Evolutionary conservation across 2,888 invertebrate genomes (phyloP).

Genomic region (Nomada hirtipes): DNA sequence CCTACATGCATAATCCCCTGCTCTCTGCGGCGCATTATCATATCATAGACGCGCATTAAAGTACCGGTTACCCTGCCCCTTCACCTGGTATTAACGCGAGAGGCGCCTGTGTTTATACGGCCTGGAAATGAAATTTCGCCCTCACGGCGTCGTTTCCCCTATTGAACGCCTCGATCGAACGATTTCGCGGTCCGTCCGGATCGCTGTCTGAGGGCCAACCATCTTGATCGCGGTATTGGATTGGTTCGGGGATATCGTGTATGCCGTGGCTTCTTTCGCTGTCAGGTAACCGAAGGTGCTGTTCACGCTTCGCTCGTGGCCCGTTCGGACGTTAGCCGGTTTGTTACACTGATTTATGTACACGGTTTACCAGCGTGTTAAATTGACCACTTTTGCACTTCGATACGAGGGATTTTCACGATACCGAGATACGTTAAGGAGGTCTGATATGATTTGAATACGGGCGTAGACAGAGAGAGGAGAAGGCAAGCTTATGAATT

Average conservation of each 20-base stretch:
- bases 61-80: conserved; percentile 68
- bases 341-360: conserved; percentile 23
- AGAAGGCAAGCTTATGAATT: too few species aligned
- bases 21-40: conserved; percentile 72
- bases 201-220: conserved; percentile 1
- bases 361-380: too few species aligned
- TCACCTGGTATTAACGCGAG: conserved; percentile 63
- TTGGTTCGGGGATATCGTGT: conserved; percentile 9
- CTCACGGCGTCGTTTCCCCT: conserved; percentile 48
- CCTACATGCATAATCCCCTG: conserved; percentile 76
- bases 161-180: conserved; percentile 56
- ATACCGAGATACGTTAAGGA: too few species aligned
- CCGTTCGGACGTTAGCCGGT: conserved; percentile 15
- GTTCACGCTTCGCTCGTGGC: conserved; percentile 14
- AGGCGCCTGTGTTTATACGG: conserved; percentile 75
- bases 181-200: conserved; percentile 54
- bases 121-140: conserved; percentile 43
- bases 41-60: conserved; percentile 79
- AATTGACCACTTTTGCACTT: too few species aligned
- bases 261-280: background rate
- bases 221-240: background rate
- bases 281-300: background rate
- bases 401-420: too few species aligned
- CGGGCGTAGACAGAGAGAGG: too few species aligned
- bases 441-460: too few species aligned